Base-by-base conservation (phyloP, 1,140 invertebrate species). In the Bicyclus anynana region DNA sequence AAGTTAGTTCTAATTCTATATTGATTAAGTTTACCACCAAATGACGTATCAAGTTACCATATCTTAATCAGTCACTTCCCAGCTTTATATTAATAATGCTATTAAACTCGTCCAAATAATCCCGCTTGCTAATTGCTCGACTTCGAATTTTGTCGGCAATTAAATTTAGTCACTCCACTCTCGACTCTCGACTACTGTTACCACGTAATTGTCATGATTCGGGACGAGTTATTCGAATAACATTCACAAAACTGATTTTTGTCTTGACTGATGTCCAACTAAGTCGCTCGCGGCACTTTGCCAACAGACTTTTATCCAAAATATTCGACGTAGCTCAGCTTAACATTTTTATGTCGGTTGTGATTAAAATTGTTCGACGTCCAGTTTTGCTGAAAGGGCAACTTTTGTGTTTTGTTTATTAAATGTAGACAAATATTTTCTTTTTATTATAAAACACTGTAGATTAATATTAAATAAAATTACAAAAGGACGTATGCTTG, bases 71-170 rank as follows among this genome's bases (percentile, higher is more conserved):
- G 42, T 50, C 20, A 55, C 55, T 67, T 62, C 50, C 62, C 52
- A 54, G 69, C 53, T 52, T 62, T 55, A 57, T 68, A 69, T 77
- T 72, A 63, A 60, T 65, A 72, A 70, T 66, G 49, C 65, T 61
- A 67, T 75, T 69, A 69, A 65, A 65, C 54, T 52, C 55, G 54
- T 53, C 67, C 65, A 64, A 80, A 77, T 74, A 69, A 71, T 71
- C 72, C 65, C 67, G 60, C 65, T 67, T 59, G 59, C 61, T 78
- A 77, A 80, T 78, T 74, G 73, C 71, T 74, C 56, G 61, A 62
- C 58, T 69, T 56, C 59, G 58, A 60, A 67, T 74, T 68, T 73
- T 69, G 61, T 68, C 67, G 54, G 60, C 70, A 75, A 82, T 80
- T 80, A 75, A 74, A 74, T 78, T 76, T 74, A 62, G 60, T 72